phyloP scores from a whole-genome alignment of 2,888 invertebrate genomes.

The Drosophila bunnanda region DNA sequence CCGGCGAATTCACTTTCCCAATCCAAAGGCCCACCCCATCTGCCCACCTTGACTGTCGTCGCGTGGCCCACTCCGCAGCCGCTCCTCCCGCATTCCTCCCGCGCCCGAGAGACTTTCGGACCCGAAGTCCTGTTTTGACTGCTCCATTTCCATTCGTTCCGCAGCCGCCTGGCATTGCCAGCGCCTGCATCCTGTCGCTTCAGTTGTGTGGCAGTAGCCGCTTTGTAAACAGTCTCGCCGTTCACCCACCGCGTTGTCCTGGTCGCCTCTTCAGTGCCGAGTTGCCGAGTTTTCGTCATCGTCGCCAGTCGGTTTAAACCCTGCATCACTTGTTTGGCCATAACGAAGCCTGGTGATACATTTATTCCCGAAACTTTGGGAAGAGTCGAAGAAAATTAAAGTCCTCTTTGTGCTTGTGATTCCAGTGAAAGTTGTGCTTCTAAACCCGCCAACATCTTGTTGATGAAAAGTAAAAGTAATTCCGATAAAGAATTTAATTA shows the following conservation, averaged over 20 bases:
- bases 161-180: slow-evolving; percentile 48
- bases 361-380: slow-evolving; percentile 40
- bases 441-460: slow-evolving; percentile 27
- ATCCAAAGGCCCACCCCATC: slow-evolving; percentile 1
- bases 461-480: slow-evolving; percentile 27
- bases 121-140: slow-evolving; percentile 48
- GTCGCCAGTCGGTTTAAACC: slow-evolving; percentile 43
- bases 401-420: slow-evolving; percentile 68
- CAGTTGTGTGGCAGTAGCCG: slow-evolving; percentile 79
- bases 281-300: slow-evolving; percentile 64
- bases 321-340: slow-evolving; percentile 29
- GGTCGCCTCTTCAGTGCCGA: slow-evolving; percentile 63
- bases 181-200: slow-evolving; percentile 71
- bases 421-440: slow-evolving; percentile 55
- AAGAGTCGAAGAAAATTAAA: slow-evolving; percentile 47
- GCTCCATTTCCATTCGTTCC: slow-evolving; percentile 68
- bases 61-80: slow-evolving; percentile 14
- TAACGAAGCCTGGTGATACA: slow-evolving; percentile 35
- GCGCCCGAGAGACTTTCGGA: slow-evolving; percentile 50
- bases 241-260: slow-evolving; percentile 68
- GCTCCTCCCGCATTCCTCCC: slow-evolving; percentile 15
- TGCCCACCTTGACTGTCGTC: slow-evolving; percentile 13
- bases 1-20: slow-evolving; percentile 43
- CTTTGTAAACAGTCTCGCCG: slow-evolving; percentile 79
- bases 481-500: slow-evolving; percentile 35